Evolutionary conservation across 2,113 vertebrate species (phyloP).

Genomic region (Periophthalmodon schlosseri): DNA sequence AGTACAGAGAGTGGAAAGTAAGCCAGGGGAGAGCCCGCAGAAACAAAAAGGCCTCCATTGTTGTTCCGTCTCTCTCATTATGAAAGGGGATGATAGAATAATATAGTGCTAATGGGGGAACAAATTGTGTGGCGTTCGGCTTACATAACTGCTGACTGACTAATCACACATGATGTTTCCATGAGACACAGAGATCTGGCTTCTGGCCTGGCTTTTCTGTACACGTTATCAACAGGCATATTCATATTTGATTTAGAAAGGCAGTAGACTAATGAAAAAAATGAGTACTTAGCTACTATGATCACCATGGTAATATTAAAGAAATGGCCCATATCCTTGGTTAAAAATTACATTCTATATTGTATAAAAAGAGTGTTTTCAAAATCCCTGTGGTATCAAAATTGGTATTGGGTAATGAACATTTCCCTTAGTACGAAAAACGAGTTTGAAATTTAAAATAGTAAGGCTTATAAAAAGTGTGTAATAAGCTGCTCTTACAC

Average conservation of each 20-base stretch:
- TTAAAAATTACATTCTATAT: too few relatives aligned
- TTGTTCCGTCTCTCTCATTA: constrained; percentile 45
- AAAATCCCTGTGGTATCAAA: too few relatives aligned
- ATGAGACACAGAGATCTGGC: constrained; percentile 17
- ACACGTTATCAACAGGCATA: not conserved
- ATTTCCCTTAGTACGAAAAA: too few relatives aligned
- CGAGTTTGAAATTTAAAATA: too few relatives aligned
- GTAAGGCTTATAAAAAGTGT: too few relatives aligned
- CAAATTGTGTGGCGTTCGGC: constrained; percentile 61
- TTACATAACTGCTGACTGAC: constrained; percentile 71
- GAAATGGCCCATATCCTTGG: too few relatives aligned
- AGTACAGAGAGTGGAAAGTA: constrained; percentile 33
- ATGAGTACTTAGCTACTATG: not conserved
- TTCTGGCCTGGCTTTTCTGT: constrained; percentile 2
- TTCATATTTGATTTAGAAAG: not conserved
- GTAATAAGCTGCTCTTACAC: too few relatives aligned
- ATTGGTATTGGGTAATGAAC: too few relatives aligned
- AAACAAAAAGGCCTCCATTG: constrained; percentile 55
- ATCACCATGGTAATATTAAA: too few relatives aligned
- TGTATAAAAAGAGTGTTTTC: too few relatives aligned
- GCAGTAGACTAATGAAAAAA: not conserved
- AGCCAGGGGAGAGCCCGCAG: constrained; percentile 13
- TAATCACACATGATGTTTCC: constrained; percentile 65
- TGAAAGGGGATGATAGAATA: constrained; percentile 67
- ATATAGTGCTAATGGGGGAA: constrained; percentile 68